These are phyloP conservation scores for Lomographa bimaculata DNA, from an alignment of 2,888 invertebrate species.

Conservation along the genomic window DNA sequence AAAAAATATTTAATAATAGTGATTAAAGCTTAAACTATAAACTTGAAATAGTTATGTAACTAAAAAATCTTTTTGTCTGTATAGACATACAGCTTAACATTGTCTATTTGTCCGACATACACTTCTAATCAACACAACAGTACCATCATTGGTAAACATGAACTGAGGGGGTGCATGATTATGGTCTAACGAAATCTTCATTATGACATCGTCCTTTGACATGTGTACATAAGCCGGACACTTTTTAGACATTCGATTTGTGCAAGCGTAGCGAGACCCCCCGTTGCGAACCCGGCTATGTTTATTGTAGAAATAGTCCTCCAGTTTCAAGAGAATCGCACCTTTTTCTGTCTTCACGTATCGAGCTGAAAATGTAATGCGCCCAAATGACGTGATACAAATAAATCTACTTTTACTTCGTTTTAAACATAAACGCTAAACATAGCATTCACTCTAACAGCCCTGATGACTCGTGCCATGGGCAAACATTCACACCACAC, in stretches of 20 bases:
- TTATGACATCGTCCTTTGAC: constrained; percentile 15
- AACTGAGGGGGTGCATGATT: constrained; percentile 11
- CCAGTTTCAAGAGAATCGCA: background rate
- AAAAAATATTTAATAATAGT: too few species aligned
- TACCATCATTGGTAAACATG: background rate
- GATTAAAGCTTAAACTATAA: too few species aligned
- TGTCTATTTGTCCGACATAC: too few species aligned
- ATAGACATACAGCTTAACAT: too few species aligned
- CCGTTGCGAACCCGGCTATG: constrained; percentile 1
- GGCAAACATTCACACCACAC: too few species aligned
- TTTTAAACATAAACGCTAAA: too few species aligned
- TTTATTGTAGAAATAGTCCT: constrained; percentile 9
- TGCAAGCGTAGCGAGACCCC: constrained; percentile 7
- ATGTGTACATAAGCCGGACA: constrained; percentile 20
- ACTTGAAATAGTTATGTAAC: too few species aligned
- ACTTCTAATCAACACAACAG: constrained; percentile 1
- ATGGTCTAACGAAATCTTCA: constrained; percentile 2
- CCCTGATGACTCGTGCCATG: too few species aligned
- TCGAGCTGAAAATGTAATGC: constrained; percentile 3
- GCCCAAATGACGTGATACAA: too few species aligned
- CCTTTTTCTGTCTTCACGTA: constrained; percentile 8
- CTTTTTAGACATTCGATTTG: constrained; percentile 12
- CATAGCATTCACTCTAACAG: too few species aligned
- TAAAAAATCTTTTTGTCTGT: too few species aligned
- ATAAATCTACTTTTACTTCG: too few species aligned